Evolutionary conservation across 2,113 vertebrate species (phyloP).

Genomic region (Xiphophorus couchianus): DNA sequence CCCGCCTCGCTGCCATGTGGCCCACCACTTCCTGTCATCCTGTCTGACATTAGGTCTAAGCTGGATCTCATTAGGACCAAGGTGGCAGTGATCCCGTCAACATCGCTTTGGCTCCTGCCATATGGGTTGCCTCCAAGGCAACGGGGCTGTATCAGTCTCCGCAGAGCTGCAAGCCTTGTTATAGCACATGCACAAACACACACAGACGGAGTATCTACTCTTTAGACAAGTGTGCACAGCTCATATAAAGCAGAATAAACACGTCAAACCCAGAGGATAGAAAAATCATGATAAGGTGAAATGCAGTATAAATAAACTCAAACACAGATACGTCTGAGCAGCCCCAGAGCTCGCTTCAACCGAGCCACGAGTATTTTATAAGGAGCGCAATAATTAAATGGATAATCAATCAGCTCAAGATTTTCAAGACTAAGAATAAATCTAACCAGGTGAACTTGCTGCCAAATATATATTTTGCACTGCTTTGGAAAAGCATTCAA

Average conservation of each 20-base stretch:
- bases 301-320: conserved; percentile 19
- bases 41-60: conserved; percentile 79
- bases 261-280: conserved; percentile 24
- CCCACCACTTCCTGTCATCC: conserved; percentile 77
- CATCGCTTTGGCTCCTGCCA: conserved; percentile 75
- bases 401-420: background rate
- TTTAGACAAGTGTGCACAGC: conserved; percentile 27
- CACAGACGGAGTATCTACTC: conserved; percentile 27
- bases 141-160: conserved; percentile 67
- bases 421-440: background rate
- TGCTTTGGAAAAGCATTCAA: background rate
- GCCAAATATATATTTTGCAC: background rate
- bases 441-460: background rate
- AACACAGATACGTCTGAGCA: conserved; percentile 5
- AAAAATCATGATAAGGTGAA: conserved; percentile 32
- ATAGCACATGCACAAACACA: conserved; percentile 42
- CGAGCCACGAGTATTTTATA: background rate
- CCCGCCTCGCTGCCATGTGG: conserved; percentile 63
- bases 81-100: conserved; percentile 80
- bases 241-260: conserved; percentile 41
- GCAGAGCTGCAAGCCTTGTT: conserved; percentile 59
- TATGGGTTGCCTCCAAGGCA: conserved; percentile 76
- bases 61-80: conserved; percentile 82
- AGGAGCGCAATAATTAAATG: conserved; percentile 10
- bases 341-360: background rate